Evolutionary conservation across 2,113 vertebrate genomes (phyloP), one percentile per base, ranked within the genome.

Genomic region (Thunnus thynnus): DNA sequence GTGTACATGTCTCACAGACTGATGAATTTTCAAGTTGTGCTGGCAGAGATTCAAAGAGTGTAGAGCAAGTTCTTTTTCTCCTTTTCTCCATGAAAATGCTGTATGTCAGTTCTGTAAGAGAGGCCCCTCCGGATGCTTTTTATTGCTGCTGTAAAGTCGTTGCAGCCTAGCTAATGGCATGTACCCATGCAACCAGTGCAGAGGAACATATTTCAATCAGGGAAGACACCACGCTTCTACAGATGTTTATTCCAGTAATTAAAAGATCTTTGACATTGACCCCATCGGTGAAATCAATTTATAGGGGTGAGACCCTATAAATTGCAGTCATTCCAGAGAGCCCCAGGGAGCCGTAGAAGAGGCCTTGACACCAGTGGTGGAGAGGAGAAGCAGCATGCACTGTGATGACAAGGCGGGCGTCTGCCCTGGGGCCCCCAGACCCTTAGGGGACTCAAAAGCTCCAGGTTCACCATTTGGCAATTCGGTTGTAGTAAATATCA

Each of bases 241-340:
- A 25, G 16, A 44, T 13, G 52, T 70, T 76, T 74, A 66, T 69
- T 65, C 62, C 75, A 63, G 12, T 73, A 73, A 80, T 77, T 79
- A 84, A 84, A 84, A 77, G 52, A 80, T 71, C 63, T 77, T 74
- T 78, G 58, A 72, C 67, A 76, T 9, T 30, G 70, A 83, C 77
- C 62, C 65, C 46, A 18, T 76, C 48, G 61, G 52, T 84, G 47
- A 81, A 72, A 81, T 76, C 32, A 62, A 50, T 84, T 82, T 76
- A 67, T 63, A 32, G 60, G 56, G 48, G 58, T 58, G 18, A 62
- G 61, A 79, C 25, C 57, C 47, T 55, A 14, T 76, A 69, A 86
- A 84, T n/a, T 27, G 67, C 51, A 52, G 30, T 57, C 74, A 72
- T 86, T 81, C 66, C 27, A 60, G 18, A 61, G 13, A 47, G 56